A percentile compares a stretch with the other conserved stretches of the same genome.
Conservation (phyloP, 2,797 vertebrate genomes). For the Neosilurus hyrtlii region DNA sequence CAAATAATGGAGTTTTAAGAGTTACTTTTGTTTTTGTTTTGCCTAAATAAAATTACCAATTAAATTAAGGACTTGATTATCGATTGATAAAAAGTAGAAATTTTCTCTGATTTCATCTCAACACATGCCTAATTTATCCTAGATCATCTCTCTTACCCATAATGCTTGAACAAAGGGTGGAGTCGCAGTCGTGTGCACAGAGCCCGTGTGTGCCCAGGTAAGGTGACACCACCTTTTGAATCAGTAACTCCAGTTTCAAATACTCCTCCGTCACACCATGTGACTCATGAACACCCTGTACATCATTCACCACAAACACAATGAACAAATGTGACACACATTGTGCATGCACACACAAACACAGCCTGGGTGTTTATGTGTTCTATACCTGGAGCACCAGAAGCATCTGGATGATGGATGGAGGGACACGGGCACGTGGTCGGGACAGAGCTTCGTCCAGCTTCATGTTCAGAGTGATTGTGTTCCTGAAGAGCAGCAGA, state of each 20-base stretch:
- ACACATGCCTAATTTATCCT: neutral
- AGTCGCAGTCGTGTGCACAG: conserved; percentile 81
- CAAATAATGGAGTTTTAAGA: neutral
- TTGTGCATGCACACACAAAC: neutral
- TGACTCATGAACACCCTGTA: conserved; percentile 90
- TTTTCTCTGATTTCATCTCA: neutral
- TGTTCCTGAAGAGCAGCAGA: conserved; percentile 93
- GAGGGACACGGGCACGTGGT: conserved; percentile 87
- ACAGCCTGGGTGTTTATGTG: neutral
- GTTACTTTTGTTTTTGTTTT: neutral
- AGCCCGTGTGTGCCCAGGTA: conserved; percentile 93
- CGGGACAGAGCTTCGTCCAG: conserved; percentile 92
- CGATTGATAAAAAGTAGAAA: neutral
- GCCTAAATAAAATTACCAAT: neutral
- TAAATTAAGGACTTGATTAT: neutral
- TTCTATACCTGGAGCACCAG: conserved; percentile 88
- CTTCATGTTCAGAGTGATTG: conserved; percentile 93
- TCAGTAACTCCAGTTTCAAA: conserved; percentile 86
- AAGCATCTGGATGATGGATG: conserved; percentile 96
- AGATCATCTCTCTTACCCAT: conserved; percentile 76
- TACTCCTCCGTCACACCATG: conserved; percentile 92
- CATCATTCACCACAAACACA: conserved; percentile 31
- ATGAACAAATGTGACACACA: neutral
- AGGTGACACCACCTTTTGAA: conserved; percentile 96
- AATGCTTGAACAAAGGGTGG: conserved; percentile 79